Evolutionary conservation across 2,888 invertebrate species (phyloP).

Genomic region (Acleris sparsana): DNA sequence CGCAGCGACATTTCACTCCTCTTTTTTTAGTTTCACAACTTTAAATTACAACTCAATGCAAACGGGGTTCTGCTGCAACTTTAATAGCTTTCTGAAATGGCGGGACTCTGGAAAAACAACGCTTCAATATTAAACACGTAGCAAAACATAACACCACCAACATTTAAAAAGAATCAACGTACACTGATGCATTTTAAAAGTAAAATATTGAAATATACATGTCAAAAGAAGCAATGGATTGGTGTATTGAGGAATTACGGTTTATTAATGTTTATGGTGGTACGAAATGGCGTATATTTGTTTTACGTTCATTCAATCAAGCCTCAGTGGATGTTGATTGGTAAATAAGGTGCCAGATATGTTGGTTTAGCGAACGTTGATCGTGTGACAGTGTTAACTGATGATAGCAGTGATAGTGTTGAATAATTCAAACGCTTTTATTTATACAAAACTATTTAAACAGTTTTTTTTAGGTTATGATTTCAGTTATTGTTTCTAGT

Average conservation of each 20-base stretch:
- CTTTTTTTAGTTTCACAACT: constrained; percentile 34
- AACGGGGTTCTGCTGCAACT: constrained; percentile 30
- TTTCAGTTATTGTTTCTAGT: too few relatives aligned
- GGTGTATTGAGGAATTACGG: neutral
- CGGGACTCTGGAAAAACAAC: constrained; percentile 33
- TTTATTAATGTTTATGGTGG: neutral
- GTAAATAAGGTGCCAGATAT: constrained; percentile 37
- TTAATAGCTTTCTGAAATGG: constrained; percentile 36
- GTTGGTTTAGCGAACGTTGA: constrained; percentile 35
- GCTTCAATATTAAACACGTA: constrained; percentile 26
- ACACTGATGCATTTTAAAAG: constrained; percentile 1
- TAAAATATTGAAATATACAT: too few relatives aligned
- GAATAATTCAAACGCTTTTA: neutral
- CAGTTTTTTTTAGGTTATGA: neutral
- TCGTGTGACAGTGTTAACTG: constrained; percentile 28
- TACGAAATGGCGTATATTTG: constrained; percentile 28
- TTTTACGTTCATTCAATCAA: constrained; percentile 35
- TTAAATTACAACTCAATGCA: constrained; percentile 36
- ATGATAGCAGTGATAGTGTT: constrained; percentile 25
- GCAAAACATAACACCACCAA: neutral
- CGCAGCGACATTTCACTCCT: constrained; percentile 24
- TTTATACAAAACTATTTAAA: neutral
- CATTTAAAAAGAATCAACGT: neutral
- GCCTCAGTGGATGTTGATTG: constrained; percentile 37
- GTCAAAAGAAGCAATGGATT: constrained; percentile 2